Base-by-base conservation (phyloP, 2,888 invertebrate species). In the Drosophila borborema region DNA sequence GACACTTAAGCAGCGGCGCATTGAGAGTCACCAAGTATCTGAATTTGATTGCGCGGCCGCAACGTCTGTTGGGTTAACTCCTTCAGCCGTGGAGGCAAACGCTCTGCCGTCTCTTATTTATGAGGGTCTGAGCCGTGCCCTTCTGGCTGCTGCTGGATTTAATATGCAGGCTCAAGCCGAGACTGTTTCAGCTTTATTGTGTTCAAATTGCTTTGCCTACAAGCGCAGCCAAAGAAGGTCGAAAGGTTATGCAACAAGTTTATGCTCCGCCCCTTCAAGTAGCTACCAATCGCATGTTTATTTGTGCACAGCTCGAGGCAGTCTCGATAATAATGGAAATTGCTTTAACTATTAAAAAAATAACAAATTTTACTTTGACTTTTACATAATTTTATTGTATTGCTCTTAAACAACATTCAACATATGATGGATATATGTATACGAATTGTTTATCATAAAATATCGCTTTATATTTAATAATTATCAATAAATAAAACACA, bases 31-130 rank as follows among this genome's bases (percentile, higher is more conserved):
- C 69, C 81, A 76, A 90, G 86, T 78, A 84, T 88, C 86, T 88
- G 89, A 90, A 90, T 90, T 90, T 90, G 88, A 90, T 89, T 89
- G 90, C 87, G 75, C 80, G 90, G 84, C 89, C 86, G 74, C 84
- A 87, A 74, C 23, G 53, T 62, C 61, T 59, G 61, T 12, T 23
- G 51, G 60, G 56, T 54, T 71, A 80, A 77, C 80, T 76, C 72
- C 66, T 80, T 77, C 63, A 34, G 48, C 43, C 61, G 16, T 40
- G 16, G 38, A 40, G 36, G 10, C 34, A 34, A 38, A 38, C 16
- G 2, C 46, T 14, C 12, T 36, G 10, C 20, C 18, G 64, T 64
- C 63, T 60, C 64, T 87, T 84, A 89, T 84, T 84, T 84, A 84
- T 85, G 89, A 64, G 71, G 76, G 82, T 74, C 67, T 76, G 59